Percentiles rank a stretch among this genome's conserved stretches.
These are phyloP conservation scores for Hyphantria cunea DNA, from an alignment of 1,140 invertebrate genomes.

Conservation along the genomic window DNA sequence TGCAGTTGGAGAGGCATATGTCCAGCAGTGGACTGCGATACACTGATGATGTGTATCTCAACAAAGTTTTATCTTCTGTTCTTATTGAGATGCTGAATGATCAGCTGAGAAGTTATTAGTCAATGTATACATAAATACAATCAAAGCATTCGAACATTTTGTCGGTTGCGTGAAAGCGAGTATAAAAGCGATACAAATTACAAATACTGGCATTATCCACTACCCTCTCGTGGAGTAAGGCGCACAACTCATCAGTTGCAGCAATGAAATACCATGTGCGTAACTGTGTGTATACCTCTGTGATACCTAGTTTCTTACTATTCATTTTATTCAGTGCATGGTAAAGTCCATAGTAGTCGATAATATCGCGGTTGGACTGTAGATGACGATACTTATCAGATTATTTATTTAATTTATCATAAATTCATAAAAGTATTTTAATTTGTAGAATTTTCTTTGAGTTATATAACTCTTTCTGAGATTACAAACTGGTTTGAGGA, in stretches of 20 bases:
- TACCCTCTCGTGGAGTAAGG: conserved; percentile 58
- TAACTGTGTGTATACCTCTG: conserved; percentile 37
- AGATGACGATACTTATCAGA: background rate
- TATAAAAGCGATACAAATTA: conserved; percentile 80
- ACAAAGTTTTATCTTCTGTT: conserved; percentile 77
- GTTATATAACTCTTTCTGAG: conserved; percentile 54
- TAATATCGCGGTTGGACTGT: background rate
- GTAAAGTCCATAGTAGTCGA: background rate
- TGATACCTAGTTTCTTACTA: conserved; percentile 6
- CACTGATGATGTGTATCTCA: too few species aligned
- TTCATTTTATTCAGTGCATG: conserved; percentile 10
- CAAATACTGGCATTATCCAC: conserved; percentile 68
- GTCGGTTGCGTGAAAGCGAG: conserved; percentile 64
- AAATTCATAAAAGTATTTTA: conserved; percentile 42
- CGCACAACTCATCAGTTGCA: conserved; percentile 41
- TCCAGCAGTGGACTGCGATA: too few species aligned
- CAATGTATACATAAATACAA: conserved; percentile 62
- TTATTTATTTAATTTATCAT: conserved; percentile 5
- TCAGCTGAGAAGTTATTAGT: conserved; percentile 62
- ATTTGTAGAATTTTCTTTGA: conserved; percentile 57
- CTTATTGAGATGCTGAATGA: conserved; percentile 57
- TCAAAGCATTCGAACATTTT: conserved; percentile 66
- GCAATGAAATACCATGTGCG: conserved; percentile 76
- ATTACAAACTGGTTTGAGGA: conserved; percentile 43
- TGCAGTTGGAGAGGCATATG: too few species aligned